Conservation (phyloP, 2,797 vertebrate species). For the Cynodonichthys magdalenae region DNA sequence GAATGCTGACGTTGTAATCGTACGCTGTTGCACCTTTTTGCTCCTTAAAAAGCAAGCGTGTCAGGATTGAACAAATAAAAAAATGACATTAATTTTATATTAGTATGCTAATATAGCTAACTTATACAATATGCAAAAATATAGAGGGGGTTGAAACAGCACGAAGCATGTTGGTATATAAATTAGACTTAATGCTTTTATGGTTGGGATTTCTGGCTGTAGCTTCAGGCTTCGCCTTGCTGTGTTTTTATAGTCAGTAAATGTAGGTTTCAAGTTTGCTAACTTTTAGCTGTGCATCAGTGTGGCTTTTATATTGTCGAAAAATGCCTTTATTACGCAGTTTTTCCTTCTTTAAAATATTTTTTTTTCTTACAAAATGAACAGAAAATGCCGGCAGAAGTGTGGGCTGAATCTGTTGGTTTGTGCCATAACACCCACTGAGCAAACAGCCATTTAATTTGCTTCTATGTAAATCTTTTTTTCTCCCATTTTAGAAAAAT, state of each 20-base stretch:
- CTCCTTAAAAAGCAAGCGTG: conserved; percentile 12
- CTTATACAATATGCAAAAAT: neutral
- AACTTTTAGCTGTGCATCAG: conserved; percentile 43
- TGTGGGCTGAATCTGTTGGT: conserved; percentile 53
- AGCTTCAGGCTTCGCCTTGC: conserved; percentile 40
- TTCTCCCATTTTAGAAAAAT: conserved; percentile 29
- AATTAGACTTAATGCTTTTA: conserved; percentile 10
- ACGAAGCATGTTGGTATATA: conserved; percentile 6
- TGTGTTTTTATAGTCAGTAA: conserved; percentile 46
- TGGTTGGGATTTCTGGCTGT: conserved; percentile 12
- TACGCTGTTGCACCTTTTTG: conserved; percentile 27
- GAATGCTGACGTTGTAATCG: conserved; percentile 27
- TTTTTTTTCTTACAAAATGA: conserved; percentile 56
- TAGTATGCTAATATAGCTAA: conserved; percentile 4
- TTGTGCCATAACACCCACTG: conserved; percentile 44
- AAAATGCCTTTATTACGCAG: conserved; percentile 42
- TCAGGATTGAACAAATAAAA: conserved; percentile 15
- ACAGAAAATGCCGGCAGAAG: conserved; percentile 50
- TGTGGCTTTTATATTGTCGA: conserved; percentile 57
- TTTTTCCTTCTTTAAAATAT: conserved; percentile 24
- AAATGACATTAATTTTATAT: conserved; percentile 19
- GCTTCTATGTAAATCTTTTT: conserved; percentile 51
- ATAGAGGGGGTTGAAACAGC: conserved; percentile 2
- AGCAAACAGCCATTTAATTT: conserved; percentile 59
- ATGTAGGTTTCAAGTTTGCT: conserved; percentile 41